These are phyloP conservation scores for Athrips mouffetella DNA, from an alignment of 2,888 invertebrate species.

Conservation along the genomic window DNA sequence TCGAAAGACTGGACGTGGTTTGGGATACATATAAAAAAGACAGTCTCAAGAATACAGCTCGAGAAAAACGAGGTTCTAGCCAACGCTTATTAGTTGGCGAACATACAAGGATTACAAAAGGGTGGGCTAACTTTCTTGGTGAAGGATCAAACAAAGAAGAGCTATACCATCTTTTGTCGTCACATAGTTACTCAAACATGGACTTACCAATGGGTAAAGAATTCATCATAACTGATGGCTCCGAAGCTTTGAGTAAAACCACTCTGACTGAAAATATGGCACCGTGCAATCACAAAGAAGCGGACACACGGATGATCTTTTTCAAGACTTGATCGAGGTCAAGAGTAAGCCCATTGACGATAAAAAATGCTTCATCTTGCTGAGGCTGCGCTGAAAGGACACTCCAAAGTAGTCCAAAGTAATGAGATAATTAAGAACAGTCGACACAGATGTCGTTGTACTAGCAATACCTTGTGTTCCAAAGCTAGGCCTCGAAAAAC, in stretches of 20 bases:
- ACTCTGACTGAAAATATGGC: not conserved
- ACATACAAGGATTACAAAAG: no score
- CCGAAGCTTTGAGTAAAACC: not conserved
- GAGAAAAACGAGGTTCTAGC: no score
- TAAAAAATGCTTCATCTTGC: not conserved
- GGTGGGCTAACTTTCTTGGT: not conserved
- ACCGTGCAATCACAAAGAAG: slow-evolving; percentile 2
- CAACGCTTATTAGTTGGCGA: no score
- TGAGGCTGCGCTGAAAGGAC: no score
- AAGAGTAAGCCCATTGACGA: no score
- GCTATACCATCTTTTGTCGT: not conserved
- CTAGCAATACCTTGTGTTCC: no score
- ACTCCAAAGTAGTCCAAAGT: slow-evolving; percentile 1
- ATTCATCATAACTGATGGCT: not conserved
- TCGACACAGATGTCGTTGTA: no score
- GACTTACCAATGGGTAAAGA: not conserved
- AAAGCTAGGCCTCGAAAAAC: no score
- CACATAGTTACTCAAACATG: not conserved
- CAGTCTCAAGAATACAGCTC: not conserved
- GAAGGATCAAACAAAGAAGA: slow-evolving; percentile 1
- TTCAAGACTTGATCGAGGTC: no score
- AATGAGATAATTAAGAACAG: slow-evolving; percentile 7
- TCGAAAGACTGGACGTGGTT: no score
- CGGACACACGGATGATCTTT: not conserved
- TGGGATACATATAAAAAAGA: no score